Evolutionary conservation across 2,797 vertebrate species (phyloP).

Genomic region (Ctenopoma kingsleyae): DNA sequence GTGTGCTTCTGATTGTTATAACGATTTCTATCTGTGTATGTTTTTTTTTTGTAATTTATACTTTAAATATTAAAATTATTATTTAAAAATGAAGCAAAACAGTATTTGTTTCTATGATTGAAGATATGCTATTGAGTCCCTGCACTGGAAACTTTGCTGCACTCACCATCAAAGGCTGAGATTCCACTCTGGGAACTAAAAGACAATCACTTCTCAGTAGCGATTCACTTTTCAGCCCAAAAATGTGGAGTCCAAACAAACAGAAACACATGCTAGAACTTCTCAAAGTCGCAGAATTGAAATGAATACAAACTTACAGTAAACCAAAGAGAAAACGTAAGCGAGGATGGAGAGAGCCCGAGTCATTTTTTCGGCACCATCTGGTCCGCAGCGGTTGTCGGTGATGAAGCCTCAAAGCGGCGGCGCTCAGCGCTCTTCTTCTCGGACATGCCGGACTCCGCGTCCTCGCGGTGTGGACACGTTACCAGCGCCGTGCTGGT

Average conservation of each 20-base stretch:
- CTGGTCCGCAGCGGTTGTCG: slow-evolving; percentile 50
- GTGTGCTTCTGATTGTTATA: too few species aligned
- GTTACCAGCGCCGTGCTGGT: slow-evolving; percentile 22
- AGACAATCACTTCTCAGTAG: background rate
- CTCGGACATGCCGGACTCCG: slow-evolving; percentile 56
- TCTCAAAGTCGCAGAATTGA: background rate
- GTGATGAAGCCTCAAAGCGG: slow-evolving; percentile 53
- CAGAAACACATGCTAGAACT: background rate
- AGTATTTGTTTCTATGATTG: background rate
- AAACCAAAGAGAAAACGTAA: slow-evolving; percentile 72
- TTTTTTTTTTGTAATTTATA: background rate
- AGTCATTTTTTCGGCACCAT: slow-evolving; percentile 78
- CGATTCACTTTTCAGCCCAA: background rate
- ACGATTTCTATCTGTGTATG: background rate
- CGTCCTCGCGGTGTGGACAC: slow-evolving; percentile 24
- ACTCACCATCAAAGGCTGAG: background rate
- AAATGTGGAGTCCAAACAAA: background rate
- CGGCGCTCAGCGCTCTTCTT: slow-evolving; percentile 41
- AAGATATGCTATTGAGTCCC: background rate
- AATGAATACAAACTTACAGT: slow-evolving; percentile 77
- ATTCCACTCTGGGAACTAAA: background rate
- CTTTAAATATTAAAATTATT: background rate
- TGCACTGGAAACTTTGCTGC: background rate
- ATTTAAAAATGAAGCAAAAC: background rate
- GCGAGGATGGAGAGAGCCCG: slow-evolving; percentile 71